Base-by-base conservation (phyloP, 2,113 vertebrate genomes). In the Trachemys scripta region DNA sequence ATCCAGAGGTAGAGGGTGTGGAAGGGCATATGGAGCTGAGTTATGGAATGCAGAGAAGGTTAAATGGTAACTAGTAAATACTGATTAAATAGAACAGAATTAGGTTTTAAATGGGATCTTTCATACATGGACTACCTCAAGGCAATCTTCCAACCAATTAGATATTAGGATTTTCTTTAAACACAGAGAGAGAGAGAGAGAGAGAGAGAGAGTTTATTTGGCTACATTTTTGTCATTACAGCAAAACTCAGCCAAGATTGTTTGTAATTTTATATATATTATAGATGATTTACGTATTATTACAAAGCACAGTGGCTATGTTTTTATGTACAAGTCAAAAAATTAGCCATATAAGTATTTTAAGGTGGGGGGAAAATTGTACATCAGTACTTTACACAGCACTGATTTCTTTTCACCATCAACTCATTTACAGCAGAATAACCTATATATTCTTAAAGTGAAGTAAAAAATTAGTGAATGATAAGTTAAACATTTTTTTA, bases 401-500 rank as follows among this genome's bases (percentile, higher is more conserved):
- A 93, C 69, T 92, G 10, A 31, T 80, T n/a, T 54, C 45, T 88
- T 95, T 35, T 45, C 82, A 29, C 56, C 94, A 95, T 50, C 72
- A 19, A 84, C 84, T n/a, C 53, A 45, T 84, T n/a, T 88, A 10
- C 27, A 65, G 86, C 31, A 50, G 81, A 91, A 27, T 45, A 89
- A 87, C 53, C 45, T 95, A 49, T 80, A 54, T 84, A 16, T 2
- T 91, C 94, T 94, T 93, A 54, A 65, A 95, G 95, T 29, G 53
- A 3, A 11, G 35, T 84, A 20, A 57, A 84, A 84, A 89, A 90
- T 49, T n/a, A 24, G 80, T 75, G 47, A 90, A 27, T 83, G 90
- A 80, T 91, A 97, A 91, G 94, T 92, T 83, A 90, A 92, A 88
- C 86, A 90, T 31, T 54, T 86, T 5, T 88, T 91, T 80, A 95